Evolutionary conservation across 2,888 invertebrate species (phyloP).

Genomic region (Limnephilus rhombicus): DNA sequence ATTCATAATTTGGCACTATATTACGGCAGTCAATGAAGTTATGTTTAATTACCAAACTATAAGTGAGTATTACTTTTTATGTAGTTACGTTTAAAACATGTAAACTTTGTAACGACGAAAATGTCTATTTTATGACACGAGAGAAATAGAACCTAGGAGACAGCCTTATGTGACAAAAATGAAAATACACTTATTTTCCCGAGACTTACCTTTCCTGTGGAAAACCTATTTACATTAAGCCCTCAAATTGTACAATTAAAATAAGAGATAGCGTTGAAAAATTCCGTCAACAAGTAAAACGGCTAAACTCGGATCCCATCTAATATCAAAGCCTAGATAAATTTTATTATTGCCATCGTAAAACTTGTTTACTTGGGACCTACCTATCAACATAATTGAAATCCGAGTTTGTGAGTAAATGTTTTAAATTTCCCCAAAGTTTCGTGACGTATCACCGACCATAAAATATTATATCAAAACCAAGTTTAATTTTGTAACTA

Average conservation of each 20-base stretch:
- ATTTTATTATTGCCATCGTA: not conserved
- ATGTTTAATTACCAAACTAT: too few species aligned
- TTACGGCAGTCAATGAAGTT: too few species aligned
- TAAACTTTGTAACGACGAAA: too few species aligned
- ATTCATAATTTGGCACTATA: too few species aligned
- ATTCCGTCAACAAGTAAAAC: not conserved
- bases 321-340: not conserved
- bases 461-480: not conserved
- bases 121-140: too few species aligned
- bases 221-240: not conserved
- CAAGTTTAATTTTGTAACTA: constrained; percentile 7
- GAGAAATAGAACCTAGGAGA: too few species aligned
- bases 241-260: not conserved
- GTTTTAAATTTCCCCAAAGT: not conserved
- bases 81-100: too few species aligned
- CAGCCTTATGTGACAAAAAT: too few species aligned
- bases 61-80: too few species aligned
- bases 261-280: not conserved
- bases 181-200: not conserved
- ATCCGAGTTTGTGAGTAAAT: not conserved
- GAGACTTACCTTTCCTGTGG: too few species aligned
- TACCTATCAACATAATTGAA: not conserved
- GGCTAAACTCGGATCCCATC: not conserved
- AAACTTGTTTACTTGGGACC: not conserved
- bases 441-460: not conserved